Percentiles rank a stretch among this genome's conserved stretches.
Conservation (phyloP, 2,797 vertebrate species). For the Arrhamphus sclerolepis region DNA sequence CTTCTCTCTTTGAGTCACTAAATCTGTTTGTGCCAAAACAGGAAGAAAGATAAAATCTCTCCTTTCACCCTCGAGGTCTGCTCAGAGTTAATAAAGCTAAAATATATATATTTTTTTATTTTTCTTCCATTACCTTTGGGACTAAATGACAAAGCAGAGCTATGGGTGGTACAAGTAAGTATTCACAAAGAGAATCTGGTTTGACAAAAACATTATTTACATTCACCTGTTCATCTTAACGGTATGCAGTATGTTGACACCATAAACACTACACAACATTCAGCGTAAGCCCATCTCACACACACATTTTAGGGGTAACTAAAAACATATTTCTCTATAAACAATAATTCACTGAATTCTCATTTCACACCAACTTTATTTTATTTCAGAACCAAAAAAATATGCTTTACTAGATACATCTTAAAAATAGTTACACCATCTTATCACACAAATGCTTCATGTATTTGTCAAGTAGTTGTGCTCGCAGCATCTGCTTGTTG, state of each 20-base stretch:
- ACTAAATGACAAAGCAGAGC: not conserved
- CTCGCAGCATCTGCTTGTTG: not conserved
- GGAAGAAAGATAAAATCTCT: constrained; percentile 26
- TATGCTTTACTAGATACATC: constrained; percentile 40
- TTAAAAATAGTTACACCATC: constrained; percentile 41
- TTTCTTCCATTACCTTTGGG: not conserved
- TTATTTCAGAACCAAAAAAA: constrained; percentile 53
- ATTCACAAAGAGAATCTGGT: not conserved
- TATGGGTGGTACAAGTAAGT: no score
- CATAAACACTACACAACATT: constrained; percentile 40
- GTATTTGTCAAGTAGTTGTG: constrained; percentile 10
- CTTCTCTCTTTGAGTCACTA: constrained; percentile 34
- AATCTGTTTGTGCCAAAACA: constrained; percentile 77
- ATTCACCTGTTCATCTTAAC: constrained; percentile 33
- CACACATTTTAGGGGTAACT: not conserved
- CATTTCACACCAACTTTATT: constrained; percentile 51
- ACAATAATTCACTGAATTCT: constrained; percentile 21
- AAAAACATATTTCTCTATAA: constrained; percentile 1
- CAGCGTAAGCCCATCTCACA: not conserved
- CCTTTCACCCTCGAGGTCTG: constrained; percentile 2
- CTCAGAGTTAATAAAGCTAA: constrained; percentile 3
- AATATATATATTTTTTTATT: not conserved
- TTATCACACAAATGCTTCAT: constrained; percentile 12
- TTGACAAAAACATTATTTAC: constrained; percentile 4
- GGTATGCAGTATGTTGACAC: constrained; percentile 35